Conservation (phyloP, 2,113 vertebrate genomes). For the Prolemur simus region DNA sequence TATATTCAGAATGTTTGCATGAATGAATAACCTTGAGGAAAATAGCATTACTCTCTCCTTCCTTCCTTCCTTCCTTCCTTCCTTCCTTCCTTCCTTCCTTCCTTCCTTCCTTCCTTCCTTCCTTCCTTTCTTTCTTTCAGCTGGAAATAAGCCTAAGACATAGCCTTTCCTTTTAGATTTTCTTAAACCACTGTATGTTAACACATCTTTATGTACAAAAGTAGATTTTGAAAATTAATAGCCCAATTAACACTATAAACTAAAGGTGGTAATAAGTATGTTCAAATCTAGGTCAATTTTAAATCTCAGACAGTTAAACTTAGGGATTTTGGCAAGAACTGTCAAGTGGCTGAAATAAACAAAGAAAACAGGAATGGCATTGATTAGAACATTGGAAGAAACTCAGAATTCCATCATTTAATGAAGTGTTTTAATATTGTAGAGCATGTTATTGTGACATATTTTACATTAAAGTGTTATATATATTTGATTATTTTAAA, state of each 20-base stretch:
- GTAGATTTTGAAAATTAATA: conserved; percentile 26
- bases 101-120: background rate
- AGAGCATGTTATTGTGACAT: conserved; percentile 40
- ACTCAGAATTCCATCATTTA: conserved; percentile 46
- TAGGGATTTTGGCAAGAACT: background rate
- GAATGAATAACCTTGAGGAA: background rate
- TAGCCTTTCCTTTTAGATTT: background rate
- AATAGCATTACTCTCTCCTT: background rate
- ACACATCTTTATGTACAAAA: background rate
- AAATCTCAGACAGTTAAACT: background rate
- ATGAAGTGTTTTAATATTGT: conserved; percentile 56
- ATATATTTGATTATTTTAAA: conserved; percentile 34
- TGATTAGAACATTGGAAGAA: conserved; percentile 9
- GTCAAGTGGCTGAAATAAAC: conserved; percentile 46
- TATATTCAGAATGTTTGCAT: background rate
- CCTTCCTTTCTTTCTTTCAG: background rate
- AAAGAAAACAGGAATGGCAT: background rate
- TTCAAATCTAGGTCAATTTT: background rate
- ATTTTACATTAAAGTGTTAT: conserved; percentile 27
- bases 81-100: background rate
- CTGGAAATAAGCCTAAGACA: background rate
- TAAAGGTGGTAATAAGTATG: background rate
- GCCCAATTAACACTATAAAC: background rate
- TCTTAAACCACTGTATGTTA: background rate
- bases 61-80: background rate